Evolutionary conservation across 2,113 vertebrate species (phyloP).

Genomic region (Spea multiplicata): DNA sequence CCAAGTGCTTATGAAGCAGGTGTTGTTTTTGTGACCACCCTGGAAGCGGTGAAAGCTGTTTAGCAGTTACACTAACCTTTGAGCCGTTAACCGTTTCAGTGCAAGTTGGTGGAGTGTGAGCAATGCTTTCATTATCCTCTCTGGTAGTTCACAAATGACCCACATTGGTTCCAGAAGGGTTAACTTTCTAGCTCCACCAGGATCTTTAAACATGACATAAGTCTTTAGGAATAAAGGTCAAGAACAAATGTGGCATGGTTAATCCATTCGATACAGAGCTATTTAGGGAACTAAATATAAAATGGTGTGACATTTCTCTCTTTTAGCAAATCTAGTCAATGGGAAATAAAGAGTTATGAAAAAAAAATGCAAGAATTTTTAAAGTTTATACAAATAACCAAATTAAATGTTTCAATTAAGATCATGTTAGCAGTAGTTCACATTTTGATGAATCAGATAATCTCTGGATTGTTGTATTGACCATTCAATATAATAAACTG

Average conservation of each 20-base stretch:
- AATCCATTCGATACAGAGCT: slow-evolving; percentile 69
- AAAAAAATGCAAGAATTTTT: no score
- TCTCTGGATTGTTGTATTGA: no score
- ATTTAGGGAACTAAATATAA: slow-evolving; percentile 13
- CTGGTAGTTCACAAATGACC: not conserved
- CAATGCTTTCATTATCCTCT: no score
- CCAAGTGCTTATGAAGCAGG: slow-evolving; percentile 92
- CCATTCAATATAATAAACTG: no score
- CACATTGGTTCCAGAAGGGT: slow-evolving; percentile 4
- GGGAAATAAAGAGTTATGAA: no score
- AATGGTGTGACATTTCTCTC: no score
- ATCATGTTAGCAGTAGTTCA: no score
- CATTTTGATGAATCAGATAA: no score
- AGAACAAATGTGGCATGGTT: slow-evolving; percentile 73
- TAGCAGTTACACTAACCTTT: slow-evolving; percentile 94
- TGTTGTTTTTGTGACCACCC: slow-evolving; percentile 98
- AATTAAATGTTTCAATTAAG: no score
- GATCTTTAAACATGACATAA: slow-evolving; percentile 77
- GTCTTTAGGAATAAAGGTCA: slow-evolving; percentile 74
- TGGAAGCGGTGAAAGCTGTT: slow-evolving; percentile 98
- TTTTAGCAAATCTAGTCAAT: no score
- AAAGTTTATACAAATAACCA: no score
- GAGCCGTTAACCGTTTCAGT: slow-evolving; percentile 69
- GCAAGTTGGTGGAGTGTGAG: slow-evolving; percentile 17
- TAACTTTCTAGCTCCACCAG: slow-evolving; percentile 76